Evolutionary conservation across 2,113 vertebrate species (phyloP).

Genomic region (Phalacrocorax carbo): DNA sequence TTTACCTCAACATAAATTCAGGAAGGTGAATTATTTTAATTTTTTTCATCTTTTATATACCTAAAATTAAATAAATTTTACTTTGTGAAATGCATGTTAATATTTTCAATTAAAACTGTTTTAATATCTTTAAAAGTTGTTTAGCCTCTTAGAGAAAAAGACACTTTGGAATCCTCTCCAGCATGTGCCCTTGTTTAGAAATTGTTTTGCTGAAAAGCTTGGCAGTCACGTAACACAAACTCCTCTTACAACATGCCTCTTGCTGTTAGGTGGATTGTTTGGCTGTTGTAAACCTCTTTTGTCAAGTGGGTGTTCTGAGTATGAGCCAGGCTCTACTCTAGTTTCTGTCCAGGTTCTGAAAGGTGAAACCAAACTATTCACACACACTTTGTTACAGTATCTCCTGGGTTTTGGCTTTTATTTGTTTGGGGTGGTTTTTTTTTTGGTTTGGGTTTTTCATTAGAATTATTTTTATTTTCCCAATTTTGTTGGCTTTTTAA

Average conservation of each 20-base stretch:
- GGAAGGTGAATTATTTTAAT: neutral
- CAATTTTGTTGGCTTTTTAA: neutral
- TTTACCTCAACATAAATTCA: neutral
- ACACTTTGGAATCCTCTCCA: neutral
- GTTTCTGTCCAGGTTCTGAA: slow-evolving; percentile 23
- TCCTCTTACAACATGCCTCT: slow-evolving; percentile 17
- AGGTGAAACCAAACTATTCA: neutral
- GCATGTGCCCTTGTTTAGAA: neutral
- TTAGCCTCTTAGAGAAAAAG: neutral
- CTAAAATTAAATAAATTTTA: neutral
- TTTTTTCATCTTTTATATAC: neutral
- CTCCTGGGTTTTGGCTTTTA: neutral
- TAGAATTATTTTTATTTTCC: neutral
- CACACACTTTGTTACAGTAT: neutral
- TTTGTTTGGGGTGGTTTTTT: neutral
- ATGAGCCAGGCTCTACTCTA: neutral
- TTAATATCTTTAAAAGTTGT: neutral
- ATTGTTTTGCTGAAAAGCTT: neutral
- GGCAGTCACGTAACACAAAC: neutral
- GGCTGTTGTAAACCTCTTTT: slow-evolving; percentile 10
- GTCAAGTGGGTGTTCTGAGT: slow-evolving; percentile 18
- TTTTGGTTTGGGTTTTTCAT: neutral
- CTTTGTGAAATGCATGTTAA: neutral
- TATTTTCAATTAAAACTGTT: neutral
- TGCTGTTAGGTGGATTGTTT: slow-evolving; percentile 10